These are phyloP conservation scores for Trichogramma evanescens DNA, from an alignment of 2,888 invertebrate species.

Conservation along the genomic window DNA sequence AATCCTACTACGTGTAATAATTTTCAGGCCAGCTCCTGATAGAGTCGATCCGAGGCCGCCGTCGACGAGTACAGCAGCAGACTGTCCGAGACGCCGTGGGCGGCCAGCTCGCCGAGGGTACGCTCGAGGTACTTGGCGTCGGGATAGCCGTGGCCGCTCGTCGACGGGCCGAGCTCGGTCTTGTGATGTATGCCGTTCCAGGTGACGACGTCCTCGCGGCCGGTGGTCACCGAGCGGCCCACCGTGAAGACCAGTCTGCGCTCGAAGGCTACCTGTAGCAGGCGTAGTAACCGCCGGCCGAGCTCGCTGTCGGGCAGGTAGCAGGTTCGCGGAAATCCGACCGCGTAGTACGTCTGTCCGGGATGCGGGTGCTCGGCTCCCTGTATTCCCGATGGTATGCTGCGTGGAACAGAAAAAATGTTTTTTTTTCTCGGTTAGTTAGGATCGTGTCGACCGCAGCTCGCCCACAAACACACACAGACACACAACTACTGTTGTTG, in stretches of 20 bases:
- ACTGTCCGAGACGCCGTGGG: conserved; percentile 52
- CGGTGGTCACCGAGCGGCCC: conserved; percentile 81
- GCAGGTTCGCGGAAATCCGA: conserved; percentile 76
- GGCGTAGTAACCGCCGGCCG: conserved; percentile 67
- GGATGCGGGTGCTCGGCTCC: conserved; percentile 72
- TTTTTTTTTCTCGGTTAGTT: no score
- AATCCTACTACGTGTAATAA: not conserved
- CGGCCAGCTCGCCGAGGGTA: conserved; percentile 55
- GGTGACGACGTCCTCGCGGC: conserved; percentile 81
- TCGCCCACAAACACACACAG: not conserved
- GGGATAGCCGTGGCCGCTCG: conserved; percentile 61
- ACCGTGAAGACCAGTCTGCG: conserved; percentile 78
- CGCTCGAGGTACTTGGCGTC: conserved; percentile 70
- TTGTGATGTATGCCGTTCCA: conserved; percentile 90
- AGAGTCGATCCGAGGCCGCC: conserved; percentile 31
- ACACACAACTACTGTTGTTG: conserved; percentile 2
- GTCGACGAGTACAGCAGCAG: conserved; percentile 8
- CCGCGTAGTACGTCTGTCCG: conserved; percentile 79
- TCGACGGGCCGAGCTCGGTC: conserved; percentile 61
- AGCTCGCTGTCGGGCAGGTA: conserved; percentile 78
- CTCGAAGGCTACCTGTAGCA: conserved; percentile 77
- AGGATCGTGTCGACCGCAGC: no score
- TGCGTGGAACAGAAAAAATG: conserved; percentile 36
- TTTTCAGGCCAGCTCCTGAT: conserved; percentile 41
- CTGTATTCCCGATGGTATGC: conserved; percentile 81